Conservation (phyloP, 64 coral and sea anemone genomes). For the Exaiptasia diaphana region DNA sequence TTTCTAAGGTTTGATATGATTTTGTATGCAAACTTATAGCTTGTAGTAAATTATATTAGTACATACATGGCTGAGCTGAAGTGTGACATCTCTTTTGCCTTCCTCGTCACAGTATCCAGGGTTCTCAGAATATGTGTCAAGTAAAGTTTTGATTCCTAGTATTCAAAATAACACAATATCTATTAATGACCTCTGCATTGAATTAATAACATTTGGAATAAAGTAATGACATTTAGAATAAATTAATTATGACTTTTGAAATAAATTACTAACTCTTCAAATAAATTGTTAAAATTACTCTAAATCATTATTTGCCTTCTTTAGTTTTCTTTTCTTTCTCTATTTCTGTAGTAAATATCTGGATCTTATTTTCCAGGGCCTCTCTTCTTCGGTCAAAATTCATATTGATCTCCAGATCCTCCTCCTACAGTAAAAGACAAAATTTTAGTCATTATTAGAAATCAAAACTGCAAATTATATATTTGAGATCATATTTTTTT, state of each 20-base stretch:
- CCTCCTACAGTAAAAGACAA: slow-evolving; percentile 22
- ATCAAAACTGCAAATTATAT: too few species aligned
- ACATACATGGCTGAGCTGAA: slow-evolving; percentile 43
- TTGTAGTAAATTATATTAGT: neutral
- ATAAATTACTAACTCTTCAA: too few species aligned
- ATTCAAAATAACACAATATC: too few species aligned
- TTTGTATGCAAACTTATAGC: neutral
- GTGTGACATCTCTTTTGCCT: slow-evolving; percentile 52
- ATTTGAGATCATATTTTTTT: too few species aligned
- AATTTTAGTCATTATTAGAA: too few species aligned
- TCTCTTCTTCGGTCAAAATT: slow-evolving; percentile 52
- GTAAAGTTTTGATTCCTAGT: slow-evolving; percentile 39
- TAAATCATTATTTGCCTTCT: slow-evolving; percentile 59
- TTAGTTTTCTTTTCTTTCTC: slow-evolving; percentile 58
- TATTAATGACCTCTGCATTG: too few species aligned
- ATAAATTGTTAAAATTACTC: too few species aligned
- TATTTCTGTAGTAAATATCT: slow-evolving; percentile 18
- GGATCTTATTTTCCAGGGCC: slow-evolving; percentile 41
- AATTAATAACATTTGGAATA: too few species aligned
- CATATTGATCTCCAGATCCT: slow-evolving; percentile 40
- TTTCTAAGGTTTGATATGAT: too few species aligned
- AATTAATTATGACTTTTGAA: too few species aligned
- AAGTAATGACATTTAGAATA: too few species aligned
- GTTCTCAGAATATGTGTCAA: slow-evolving; percentile 53
- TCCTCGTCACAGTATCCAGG: slow-evolving; percentile 57